Conservation (phyloP, 2,113 vertebrate genomes). For the Microcebus jonahi region DNA sequence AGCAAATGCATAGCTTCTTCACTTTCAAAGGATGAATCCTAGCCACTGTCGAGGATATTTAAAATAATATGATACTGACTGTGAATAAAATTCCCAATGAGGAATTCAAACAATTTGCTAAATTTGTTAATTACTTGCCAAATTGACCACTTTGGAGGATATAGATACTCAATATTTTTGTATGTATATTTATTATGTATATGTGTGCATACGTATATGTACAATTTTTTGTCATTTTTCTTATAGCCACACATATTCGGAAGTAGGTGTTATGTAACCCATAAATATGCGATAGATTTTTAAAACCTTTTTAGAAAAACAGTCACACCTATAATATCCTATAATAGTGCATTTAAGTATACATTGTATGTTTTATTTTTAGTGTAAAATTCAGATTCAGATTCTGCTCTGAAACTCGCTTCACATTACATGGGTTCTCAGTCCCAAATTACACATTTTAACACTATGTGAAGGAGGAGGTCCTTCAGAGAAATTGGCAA, state of each 20-base stretch:
- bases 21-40: not conserved
- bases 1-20: not conserved
- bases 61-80: not conserved
- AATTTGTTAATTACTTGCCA: not conserved
- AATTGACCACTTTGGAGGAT: not conserved
- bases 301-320: not conserved
- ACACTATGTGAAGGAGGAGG: not conserved
- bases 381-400: not conserved
- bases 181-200: not conserved
- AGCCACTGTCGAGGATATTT: not conserved
- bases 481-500: not conserved
- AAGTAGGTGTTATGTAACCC: not conserved
- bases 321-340: not conserved
- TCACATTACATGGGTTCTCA: not conserved
- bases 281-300: not conserved
- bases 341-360: not conserved
- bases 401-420: too few relatives aligned
- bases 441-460: not conserved
- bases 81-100: not conserved
- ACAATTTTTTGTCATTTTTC: not conserved
- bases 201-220: not conserved
- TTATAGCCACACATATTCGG: not conserved
- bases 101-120: not conserved
- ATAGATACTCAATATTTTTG: not conserved
- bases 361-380: not conserved